Evolutionary conservation across 2,113 vertebrate genomes (phyloP), one percentile per base, ranked within the genome.

Genomic region (Semnornis frantzii): DNA sequence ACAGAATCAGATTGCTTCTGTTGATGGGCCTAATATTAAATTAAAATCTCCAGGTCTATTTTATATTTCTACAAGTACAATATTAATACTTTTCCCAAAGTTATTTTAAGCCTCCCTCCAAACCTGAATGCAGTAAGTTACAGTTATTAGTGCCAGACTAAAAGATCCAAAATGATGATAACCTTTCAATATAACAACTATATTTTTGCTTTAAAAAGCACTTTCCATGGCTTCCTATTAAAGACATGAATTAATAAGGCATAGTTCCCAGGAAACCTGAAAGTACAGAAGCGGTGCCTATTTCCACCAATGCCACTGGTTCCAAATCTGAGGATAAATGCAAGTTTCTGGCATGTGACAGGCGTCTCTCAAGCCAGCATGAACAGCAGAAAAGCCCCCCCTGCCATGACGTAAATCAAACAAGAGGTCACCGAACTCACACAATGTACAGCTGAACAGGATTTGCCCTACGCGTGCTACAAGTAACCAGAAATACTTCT

Each of bases 171-270:
- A 90, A 83, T 73, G 69, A 88, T 93, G 93, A 95, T 94, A 95
- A 86, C 82, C 85, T 66, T 95, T 95, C 92, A 94, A 85, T 85
- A 28, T 69, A 96, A 94, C 93, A 95, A 90, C 94, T 94, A 27
- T 95, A 88, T 96, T 97, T 95, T 90, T 93, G 73, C 94, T 90
- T 92, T 91, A 88, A 94, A 97, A 96, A 94, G 85, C 85, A 82
- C 85, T 93, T 95, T 75, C 70, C 73, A 76, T 42, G 69, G 80
- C 93, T 84, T 88, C 73, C 85, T 90, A 59, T 79, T 90, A 87
- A 94, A 95, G 82, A 42, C 57, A 44, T 59, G 69, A 96, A 95
- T 96, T 96, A 93, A 93, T 88, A 95, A 94, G 93, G 94, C 87
- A 95, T 8, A 5, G 93, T 92, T 94, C 95, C 92, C 87, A 95